Base-by-base conservation (phyloP, 2,797 vertebrate genomes). In the Alcedo atthis region DNA sequence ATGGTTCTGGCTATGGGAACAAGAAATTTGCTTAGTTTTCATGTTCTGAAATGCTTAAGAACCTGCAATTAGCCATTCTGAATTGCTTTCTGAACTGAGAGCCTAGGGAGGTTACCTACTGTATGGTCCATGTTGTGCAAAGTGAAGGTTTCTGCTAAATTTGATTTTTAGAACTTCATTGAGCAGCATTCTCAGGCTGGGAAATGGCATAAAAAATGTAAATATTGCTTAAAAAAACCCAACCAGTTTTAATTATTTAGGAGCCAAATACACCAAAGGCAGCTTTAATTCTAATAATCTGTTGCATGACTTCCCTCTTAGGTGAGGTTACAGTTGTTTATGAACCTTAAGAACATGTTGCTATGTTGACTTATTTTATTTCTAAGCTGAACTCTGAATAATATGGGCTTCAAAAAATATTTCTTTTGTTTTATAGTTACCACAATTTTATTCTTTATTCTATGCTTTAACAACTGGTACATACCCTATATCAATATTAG, bases 221-320 rank as follows among this genome's bases (percentile, higher is more conserved):
- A 96, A 85, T 85, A n/a, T 14, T 8, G 25, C 25, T 87, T 93
- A 26, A 26, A 78, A 76, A 79, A 62, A 24, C 13, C 10, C 35
- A 10, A 12, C 0, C 3, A 37, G 16, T 75, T 78, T 93, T 61
- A 89, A 81, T 85, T 94, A 89, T 49, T 92, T 87, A 79, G 32
- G 80, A 76, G 48, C 25, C 85, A 83, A 89, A 24, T 78, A 21
- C 28, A 78, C 32, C 4, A 46, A 90, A 49, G 54, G 49, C 55
- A 69, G 32, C 22, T 67, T 76, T 89, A 76, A 79, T 76, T 81
- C 43, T 85, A 58, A 51, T 68, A 2, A 4, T 63, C 37, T 90
- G 57, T 76, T 89, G 15, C 51, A 33, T 81, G 82, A 74, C 74
- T 92, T 91, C 48, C 32, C 28, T 92, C 37, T 89, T 55, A 91